These are phyloP conservation scores for Caenorhabditis imperialis DNA, from an alignment of 2,888 invertebrate genomes.

Conservation along the genomic window DNA sequence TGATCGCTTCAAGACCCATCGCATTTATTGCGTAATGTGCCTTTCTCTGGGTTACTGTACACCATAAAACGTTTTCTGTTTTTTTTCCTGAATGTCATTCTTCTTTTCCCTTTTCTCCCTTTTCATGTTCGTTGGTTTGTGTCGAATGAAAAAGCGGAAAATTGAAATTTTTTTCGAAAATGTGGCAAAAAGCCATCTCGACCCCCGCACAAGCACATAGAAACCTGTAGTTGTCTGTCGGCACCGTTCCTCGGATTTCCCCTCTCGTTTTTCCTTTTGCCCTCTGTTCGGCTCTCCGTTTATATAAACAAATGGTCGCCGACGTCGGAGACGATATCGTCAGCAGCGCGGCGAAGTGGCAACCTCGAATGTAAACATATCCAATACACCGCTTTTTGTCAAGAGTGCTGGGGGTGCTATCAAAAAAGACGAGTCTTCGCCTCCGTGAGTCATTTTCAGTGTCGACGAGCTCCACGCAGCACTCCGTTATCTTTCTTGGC, in stretches of 20 bases:
- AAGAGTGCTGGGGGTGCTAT: constrained; percentile 36
- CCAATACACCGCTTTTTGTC: constrained; percentile 37
- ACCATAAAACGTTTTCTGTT: too few relatives aligned
- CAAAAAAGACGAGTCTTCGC: constrained; percentile 16
- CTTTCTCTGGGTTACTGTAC: too few relatives aligned
- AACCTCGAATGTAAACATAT: constrained; percentile 53
- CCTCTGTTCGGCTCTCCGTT: constrained; percentile 16
- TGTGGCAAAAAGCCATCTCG: too few relatives aligned
- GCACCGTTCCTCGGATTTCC: constrained; percentile 27
- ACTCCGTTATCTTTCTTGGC: too few relatives aligned
- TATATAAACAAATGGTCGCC: constrained; percentile 38
- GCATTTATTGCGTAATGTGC: too few relatives aligned
- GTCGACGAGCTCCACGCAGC: too few relatives aligned
- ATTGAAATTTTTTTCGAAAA: too few relatives aligned
- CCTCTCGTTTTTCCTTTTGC: neutral
- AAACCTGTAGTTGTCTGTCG: constrained; percentile 26
- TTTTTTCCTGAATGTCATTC: too few relatives aligned
- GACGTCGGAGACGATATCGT: constrained; percentile 11
- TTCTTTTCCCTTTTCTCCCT: too few relatives aligned
- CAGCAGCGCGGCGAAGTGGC: constrained; percentile 23
- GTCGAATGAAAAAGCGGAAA: too few relatives aligned
- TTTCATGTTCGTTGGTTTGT: too few relatives aligned
- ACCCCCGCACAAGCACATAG: neutral
- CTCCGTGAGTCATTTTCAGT: neutral
- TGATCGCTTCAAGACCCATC: too few relatives aligned